Evolutionary conservation across 2,113 vertebrate species (phyloP), one percentile per base, ranked within the genome.

Genomic region (Bos indicus): DNA sequence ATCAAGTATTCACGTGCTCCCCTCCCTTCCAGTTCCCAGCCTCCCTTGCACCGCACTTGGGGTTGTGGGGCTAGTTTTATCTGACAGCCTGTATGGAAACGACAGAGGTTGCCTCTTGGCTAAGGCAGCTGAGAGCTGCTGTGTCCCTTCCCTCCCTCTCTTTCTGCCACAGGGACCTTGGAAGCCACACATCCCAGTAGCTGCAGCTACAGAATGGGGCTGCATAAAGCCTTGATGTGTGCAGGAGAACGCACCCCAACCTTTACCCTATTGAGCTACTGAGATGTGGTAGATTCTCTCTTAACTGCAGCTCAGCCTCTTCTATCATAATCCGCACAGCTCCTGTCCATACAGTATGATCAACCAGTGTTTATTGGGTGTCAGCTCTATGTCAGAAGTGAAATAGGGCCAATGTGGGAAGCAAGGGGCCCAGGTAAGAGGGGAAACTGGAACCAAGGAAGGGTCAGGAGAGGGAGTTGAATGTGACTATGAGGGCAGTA

Each of bases 261-360:
- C 13, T n/a, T 54, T 1, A 2, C 17, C 26, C 14, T 40, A 8
- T 56, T 19, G 4, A 30, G 54, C 48, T 16, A 1, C 40, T 8
- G 56, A 88, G 77, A 43, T 25, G 48, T 6, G 52, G n/a, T 23
- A 13, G 46, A 10, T 1, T 4, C 40, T 62, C n/a, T 67, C 26
- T 48, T 48, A 19, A 6, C 40, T n/a, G 46, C 2, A n/a, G 54
- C 48, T 6, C 0, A n/a, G 10, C 71, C n/a, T 19, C 0, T 19
- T 60, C 21, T 48, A 0, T 15, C 48, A n/a, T 36, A 26, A 43
- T 21, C 25, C 15, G 46, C 30, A 8, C 10, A n/a, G 51, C 30
- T 43, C 51, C 16, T 14, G 16, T 25, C 4, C 23, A 13, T 8
- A 3, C 2, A 6, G 30, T 7, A 1, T 1, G 5, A 15, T n/a